Evolutionary conservation across 1,140 invertebrate species (phyloP), one percentile per base, ranked within the genome.

Genomic region (Gryon sp.): DNA sequence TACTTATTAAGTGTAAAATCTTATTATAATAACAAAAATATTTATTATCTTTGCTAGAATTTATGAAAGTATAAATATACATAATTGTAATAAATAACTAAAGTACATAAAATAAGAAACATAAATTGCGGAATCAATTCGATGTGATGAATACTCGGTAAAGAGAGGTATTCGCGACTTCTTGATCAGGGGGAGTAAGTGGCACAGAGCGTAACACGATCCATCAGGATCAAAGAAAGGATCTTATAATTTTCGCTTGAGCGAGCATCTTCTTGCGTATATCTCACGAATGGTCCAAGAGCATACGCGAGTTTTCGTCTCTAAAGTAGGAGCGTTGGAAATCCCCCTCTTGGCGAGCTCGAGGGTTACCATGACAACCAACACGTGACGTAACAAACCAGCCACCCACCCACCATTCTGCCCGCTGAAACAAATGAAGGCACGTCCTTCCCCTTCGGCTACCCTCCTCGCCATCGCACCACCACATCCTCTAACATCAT

Each of bases 391-490:
- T 87, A 87, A 87, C 86, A 84, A 88, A 82, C 83, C 80, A 84
- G 79, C 55, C 45, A 57, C 41, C 52, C 74, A 76, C 77, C 83
- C 79, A 76, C 80, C 69, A 55, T 59, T 80, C 76, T 86, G 66
- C 83, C 86, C 83, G 81, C 76, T 88, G 88, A 89, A 88, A 89
- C 88, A 89, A 89, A 88, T 88, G 88, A 88, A 89, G 88, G 84
- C 85, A 85, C 84, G 84, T 86, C 81, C 86, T 86, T 82, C 79
- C 82, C 76, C 80, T 72, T 69, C 40, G 24, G 48, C 60, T 46
- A 55, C 45, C 36, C 65, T 57, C 45, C 43, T 72, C 46, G 55
- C 73, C 57, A 50, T 76, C 57, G 38, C 57, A 55, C 80, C 72
- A 65, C 60, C 76, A 75, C 74, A 62, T 75, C 68, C 72, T 79